phyloP scores from a whole-genome alignment of 2,888 invertebrate species.

The Platycheirus rosarum region DNA sequence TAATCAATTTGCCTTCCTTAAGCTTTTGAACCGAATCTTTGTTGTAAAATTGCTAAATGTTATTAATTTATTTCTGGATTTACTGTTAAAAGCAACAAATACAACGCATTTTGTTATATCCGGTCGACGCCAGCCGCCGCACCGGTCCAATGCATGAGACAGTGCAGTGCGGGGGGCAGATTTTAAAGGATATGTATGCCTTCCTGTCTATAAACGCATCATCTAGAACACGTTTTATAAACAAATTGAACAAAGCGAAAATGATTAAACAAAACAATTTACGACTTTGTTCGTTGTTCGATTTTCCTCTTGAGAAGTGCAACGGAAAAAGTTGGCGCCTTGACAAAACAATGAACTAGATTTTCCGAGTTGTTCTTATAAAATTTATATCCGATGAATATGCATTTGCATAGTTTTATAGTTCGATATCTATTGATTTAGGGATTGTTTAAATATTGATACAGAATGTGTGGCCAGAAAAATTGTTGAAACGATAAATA shows the following conservation, averaged over 20 bases:
- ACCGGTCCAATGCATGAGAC: no score
- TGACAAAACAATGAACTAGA: conserved; percentile 67
- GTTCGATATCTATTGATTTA: conserved; percentile 20
- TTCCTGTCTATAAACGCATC: not conserved
- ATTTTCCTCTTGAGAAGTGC: conserved; percentile 34
- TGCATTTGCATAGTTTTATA: conserved; percentile 52
- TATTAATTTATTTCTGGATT: conserved; percentile 28
- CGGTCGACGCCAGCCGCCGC: not conserved
- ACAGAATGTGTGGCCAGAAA: no score
- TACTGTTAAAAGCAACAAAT: no score
- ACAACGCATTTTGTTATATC: conserved; percentile 48
- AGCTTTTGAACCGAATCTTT: conserved; percentile 20
- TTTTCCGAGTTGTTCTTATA: conserved; percentile 51
- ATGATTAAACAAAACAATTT: conserved; percentile 19
- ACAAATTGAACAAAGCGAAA: conserved; percentile 27
- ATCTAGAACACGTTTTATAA: conserved; percentile 1
- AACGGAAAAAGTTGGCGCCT: conserved; percentile 52
- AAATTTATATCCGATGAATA: conserved; percentile 40
- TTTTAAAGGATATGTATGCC: not conserved
- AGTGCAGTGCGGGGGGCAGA: not conserved
- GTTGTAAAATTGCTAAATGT: conserved; percentile 36
- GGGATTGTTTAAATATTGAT: no score
- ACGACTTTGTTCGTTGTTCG: conserved; percentile 27
- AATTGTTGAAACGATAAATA: no score
- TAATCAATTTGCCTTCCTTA: not conserved